Percentiles rank a stretch among this genome's conserved stretches.
These are phyloP conservation scores for Grammomys dolichurus DNA, from an alignment of 2,113 vertebrate species.

Conservation along the genomic window DNA sequence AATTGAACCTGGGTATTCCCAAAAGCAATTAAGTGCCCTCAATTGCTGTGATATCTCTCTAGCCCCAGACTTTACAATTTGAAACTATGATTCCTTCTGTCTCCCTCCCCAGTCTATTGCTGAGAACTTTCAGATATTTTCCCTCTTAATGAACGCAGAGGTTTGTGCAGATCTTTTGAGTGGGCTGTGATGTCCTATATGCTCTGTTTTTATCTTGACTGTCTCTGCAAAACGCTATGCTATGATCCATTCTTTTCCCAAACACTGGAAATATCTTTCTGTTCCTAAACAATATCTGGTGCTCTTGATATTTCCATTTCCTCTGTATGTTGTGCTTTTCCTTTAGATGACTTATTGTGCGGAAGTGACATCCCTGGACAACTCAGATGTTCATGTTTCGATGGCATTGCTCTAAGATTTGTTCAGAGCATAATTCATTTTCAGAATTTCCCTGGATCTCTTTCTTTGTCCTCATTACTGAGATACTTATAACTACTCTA, in stretches of 20 bases:
- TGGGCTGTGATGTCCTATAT: too few species aligned
- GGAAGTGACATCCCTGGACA: neutral
- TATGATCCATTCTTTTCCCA: neutral
- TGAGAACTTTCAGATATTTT: neutral
- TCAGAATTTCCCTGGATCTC: neutral
- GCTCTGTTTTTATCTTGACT: neutral
- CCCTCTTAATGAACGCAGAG: neutral
- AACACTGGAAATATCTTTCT: neutral
- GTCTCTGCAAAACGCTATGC: neutral
- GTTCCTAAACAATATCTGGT: neutral
- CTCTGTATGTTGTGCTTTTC: neutral
- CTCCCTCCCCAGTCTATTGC: too few species aligned
- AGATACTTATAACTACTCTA: neutral
- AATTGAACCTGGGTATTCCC: neutral
- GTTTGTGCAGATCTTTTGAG: neutral
- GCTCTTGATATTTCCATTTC: neutral
- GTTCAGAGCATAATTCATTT: neutral
- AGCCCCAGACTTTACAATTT: neutral
- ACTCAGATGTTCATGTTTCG: neutral
- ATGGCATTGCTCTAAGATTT: neutral
- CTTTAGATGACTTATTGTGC: neutral
- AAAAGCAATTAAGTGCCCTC: neutral
- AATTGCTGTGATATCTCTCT: neutral
- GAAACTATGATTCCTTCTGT: too few species aligned
- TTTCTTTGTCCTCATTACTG: neutral